These are phyloP conservation scores for Tetragnatha montana DNA, from an alignment of 2,888 invertebrate species.

Conservation along the genomic window DNA sequence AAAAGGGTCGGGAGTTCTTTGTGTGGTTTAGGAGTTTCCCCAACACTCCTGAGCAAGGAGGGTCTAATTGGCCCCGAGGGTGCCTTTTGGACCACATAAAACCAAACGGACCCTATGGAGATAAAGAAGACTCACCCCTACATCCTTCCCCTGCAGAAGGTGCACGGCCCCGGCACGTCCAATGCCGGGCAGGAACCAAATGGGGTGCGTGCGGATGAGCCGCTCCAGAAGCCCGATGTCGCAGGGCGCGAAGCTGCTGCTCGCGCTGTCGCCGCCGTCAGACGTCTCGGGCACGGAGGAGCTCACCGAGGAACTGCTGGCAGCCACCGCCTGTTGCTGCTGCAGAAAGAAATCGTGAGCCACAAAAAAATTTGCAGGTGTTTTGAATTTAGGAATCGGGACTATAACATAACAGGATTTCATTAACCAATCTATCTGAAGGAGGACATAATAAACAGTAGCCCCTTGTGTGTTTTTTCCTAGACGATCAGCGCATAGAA, in stretches of 20 bases:
- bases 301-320: slow-evolving; percentile 54
- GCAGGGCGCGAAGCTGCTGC: slow-evolving; percentile 72
- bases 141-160: slow-evolving; percentile 92
- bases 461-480: too few relatives aligned
- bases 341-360: not conserved
- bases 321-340: slow-evolving; percentile 39
- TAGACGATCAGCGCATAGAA: too few relatives aligned
- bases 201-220: slow-evolving; percentile 91
- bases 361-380: not conserved
- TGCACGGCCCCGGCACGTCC: slow-evolving; percentile 95
- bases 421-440: too few relatives aligned
- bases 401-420: too few relatives aligned
- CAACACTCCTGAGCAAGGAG: too few relatives aligned
- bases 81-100: too few relatives aligned
- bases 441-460: too few relatives aligned
- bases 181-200: slow-evolving; percentile 96
- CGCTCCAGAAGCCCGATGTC: slow-evolving; percentile 90
- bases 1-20: too few relatives aligned
- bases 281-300: slow-evolving; percentile 65
- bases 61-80: too few relatives aligned
- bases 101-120: not conserved
- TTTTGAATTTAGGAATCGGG: too few relatives aligned
- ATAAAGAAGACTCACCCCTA: slow-evolving; percentile 80
- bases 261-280: slow-evolving; percentile 62
- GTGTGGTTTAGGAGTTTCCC: too few relatives aligned